phyloP scores from a whole-genome alignment of 2,797 vertebrate genomes.

The Morus bassanus region DNA sequence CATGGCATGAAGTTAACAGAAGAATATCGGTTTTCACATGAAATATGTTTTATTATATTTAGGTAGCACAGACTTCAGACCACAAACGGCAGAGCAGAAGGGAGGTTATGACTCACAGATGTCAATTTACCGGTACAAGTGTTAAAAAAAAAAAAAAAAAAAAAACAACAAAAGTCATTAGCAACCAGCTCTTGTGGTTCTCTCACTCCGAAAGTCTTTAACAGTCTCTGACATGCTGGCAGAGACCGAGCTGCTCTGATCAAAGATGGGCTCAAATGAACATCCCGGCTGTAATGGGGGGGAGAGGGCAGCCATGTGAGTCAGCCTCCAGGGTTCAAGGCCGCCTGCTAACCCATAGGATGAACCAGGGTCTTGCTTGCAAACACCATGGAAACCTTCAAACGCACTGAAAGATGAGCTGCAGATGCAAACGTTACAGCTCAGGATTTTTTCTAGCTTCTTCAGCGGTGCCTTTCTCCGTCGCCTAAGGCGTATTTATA shows the following conservation, averaged over 20 bases:
- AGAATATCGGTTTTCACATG: constrained; percentile 39
- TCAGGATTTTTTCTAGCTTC: background rate
- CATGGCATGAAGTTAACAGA: background rate
- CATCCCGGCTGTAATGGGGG: rapidly evolving
- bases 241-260: background rate
- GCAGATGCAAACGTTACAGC: background rate
- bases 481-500: background rate
- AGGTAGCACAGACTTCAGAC: constrained; percentile 68
- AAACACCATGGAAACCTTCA: background rate
- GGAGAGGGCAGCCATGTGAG: background rate
- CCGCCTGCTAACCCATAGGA: background rate
- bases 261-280: background rate
- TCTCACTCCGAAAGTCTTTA: background rate
- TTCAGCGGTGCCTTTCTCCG: background rate
- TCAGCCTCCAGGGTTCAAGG: background rate
- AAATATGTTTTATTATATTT: constrained; percentile 50
- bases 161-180: constrained; percentile 43
- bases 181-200: constrained; percentile 67
- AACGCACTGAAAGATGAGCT: background rate
- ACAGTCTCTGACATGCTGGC: background rate
- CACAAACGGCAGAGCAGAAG: constrained; percentile 72
- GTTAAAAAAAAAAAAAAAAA: constrained; percentile 20
- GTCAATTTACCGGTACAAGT: constrained; percentile 72
- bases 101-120: constrained; percentile 76
- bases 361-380: background rate